Evolutionary conservation across 2,888 invertebrate genomes (phyloP).

Genomic region (Drosophila koepferae): DNA sequence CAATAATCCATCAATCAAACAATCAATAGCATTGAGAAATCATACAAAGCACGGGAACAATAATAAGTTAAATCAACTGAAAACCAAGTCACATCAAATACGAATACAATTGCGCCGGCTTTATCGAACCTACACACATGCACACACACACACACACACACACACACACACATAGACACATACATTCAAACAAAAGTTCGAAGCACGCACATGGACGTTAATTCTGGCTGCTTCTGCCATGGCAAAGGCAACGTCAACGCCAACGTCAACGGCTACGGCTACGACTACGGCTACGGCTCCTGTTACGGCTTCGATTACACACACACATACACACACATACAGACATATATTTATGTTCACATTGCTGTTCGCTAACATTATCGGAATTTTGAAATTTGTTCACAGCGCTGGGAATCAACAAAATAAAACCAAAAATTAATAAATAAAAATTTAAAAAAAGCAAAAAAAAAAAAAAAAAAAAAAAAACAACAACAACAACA

Average conservation of each 20-base stretch:
- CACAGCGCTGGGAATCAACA: constrained; percentile 56
- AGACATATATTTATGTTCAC: constrained; percentile 32
- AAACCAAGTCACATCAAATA: constrained; percentile 41
- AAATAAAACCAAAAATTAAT: constrained; percentile 13
- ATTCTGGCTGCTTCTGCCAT: constrained; percentile 28
- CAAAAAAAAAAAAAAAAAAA: constrained; percentile 1
- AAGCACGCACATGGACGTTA: constrained; percentile 42
- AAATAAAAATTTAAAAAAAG: constrained; percentile 8
- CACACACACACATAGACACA: constrained; percentile 6
- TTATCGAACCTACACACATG: constrained; percentile 12
- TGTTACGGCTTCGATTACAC: constrained; percentile 33
- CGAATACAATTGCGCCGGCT: constrained; percentile 47
- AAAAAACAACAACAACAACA: constrained; percentile 4
- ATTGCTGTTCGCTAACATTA: constrained; percentile 42
- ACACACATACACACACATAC: constrained; percentile 19
- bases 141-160: not conserved
- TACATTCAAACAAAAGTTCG: constrained; percentile 6
- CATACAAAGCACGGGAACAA: constrained; percentile 34
- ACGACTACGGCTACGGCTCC: constrained; percentile 12
- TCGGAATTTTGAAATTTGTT: constrained; percentile 28
- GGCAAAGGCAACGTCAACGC: constrained; percentile 5
- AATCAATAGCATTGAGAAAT: constrained; percentile 49
- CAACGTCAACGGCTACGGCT: not conserved
- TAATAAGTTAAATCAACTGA: constrained; percentile 43
- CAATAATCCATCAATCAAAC: constrained; percentile 44